Evolutionary conservation across 2,797 vertebrate species (phyloP).

Genomic region (Diplodus puntazzo): DNA sequence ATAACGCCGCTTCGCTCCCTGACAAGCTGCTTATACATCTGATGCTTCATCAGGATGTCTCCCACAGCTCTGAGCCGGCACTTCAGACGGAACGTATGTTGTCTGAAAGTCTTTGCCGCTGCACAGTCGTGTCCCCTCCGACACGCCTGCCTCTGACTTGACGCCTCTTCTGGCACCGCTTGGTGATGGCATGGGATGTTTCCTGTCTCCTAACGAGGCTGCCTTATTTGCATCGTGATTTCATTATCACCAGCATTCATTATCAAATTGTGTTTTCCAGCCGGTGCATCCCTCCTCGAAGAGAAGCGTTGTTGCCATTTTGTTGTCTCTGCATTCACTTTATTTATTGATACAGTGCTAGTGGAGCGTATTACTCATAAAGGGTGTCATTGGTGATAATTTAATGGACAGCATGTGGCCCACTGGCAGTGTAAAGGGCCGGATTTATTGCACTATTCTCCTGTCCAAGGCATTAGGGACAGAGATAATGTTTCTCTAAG

Average conservation of each 20-base stretch:
- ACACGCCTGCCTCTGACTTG: slow-evolving; percentile 44
- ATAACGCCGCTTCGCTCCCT: slow-evolving; percentile 27
- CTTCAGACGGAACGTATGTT: slow-evolving; percentile 53
- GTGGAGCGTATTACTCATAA: slow-evolving; percentile 63
- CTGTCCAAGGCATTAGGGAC: slow-evolving; percentile 51
- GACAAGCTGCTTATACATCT: slow-evolving; percentile 60
- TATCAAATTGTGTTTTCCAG: slow-evolving; percentile 57
- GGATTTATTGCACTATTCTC: slow-evolving; percentile 50
- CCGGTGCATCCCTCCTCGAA: slow-evolving; percentile 26
- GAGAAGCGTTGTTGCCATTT: slow-evolving; percentile 37
- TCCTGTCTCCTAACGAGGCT: slow-evolving; percentile 57
- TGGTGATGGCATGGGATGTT: slow-evolving; percentile 31
- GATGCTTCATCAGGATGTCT: slow-evolving; percentile 58
- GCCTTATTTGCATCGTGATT: slow-evolving; percentile 68
- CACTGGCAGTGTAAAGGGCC: slow-evolving; percentile 52
- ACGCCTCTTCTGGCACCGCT: slow-evolving; percentile 56
- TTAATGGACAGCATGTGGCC: slow-evolving; percentile 62
- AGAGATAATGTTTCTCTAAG: slow-evolving; percentile 57
- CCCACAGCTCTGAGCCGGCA: slow-evolving; percentile 49
- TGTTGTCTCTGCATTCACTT: slow-evolving; percentile 50
- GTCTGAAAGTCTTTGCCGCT: slow-evolving; percentile 45
- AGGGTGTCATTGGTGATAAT: slow-evolving; percentile 53
- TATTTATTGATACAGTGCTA: slow-evolving; percentile 65
- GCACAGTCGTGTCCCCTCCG: slow-evolving; percentile 29
- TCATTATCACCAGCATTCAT: slow-evolving; percentile 65